Percentiles rank a stretch among this genome's conserved stretches.
phyloP scores from a whole-genome alignment of 2,888 invertebrate species.

The Cylloceria caligata region DNA sequence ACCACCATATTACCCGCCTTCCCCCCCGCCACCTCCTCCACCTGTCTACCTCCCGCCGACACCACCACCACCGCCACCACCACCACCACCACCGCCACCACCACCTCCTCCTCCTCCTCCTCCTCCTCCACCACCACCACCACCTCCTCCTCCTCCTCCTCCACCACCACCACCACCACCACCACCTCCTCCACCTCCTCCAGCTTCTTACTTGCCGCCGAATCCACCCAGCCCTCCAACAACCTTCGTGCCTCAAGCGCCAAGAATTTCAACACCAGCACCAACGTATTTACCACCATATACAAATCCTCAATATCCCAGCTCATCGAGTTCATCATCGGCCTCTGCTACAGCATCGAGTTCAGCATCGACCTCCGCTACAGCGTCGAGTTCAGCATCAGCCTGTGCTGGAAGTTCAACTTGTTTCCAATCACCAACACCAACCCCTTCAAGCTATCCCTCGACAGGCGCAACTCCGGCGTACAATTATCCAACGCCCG shows the following conservation, averaged over 20 bases:
- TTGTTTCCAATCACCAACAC: constrained; percentile 21
- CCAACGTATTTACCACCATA: constrained; percentile 55
- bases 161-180: constrained; percentile 41
- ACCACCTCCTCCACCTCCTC: constrained; percentile 26
- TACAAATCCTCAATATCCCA: constrained; percentile 30
- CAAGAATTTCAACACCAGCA: constrained; percentile 50
- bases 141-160: constrained; percentile 33
- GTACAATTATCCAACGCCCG: constrained; percentile 27
- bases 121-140: constrained; percentile 42
- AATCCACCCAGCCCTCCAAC: constrained; percentile 52
- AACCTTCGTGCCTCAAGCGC: constrained; percentile 54
- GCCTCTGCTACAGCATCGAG: constrained; percentile 16
- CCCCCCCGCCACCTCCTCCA: constrained; percentile 41
- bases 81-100: constrained; percentile 19
- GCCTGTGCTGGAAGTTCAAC: constrained; percentile 1
- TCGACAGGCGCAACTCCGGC: constrained; percentile 31
- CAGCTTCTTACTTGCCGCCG: constrained; percentile 53
- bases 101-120: constrained; percentile 24
- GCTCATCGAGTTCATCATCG: constrained; percentile 30
- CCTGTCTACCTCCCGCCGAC: constrained; percentile 22
- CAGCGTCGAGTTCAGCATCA: background rate
- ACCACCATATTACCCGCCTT: constrained; percentile 13
- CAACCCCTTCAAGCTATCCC: constrained; percentile 15
- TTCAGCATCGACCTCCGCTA: background rate
- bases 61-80: constrained; percentile 36